Evolutionary conservation across 2,113 vertebrate genomes (phyloP).

Genomic region (Paracanthobrama guichenoti): DNA sequence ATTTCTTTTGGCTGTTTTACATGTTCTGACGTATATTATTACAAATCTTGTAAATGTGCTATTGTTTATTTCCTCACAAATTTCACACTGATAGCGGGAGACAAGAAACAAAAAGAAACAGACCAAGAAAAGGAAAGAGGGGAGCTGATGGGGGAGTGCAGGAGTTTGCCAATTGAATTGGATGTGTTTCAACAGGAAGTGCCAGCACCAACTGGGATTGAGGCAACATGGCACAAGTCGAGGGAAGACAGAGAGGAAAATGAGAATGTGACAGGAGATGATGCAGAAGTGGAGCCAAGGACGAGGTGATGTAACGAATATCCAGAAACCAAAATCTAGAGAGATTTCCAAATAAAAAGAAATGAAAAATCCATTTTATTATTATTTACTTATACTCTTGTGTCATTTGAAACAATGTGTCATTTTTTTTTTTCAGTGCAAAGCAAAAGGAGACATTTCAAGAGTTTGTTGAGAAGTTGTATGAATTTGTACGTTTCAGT

Average conservation of each 20-base stretch:
- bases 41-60: conserved; percentile 6
- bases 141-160: background rate
- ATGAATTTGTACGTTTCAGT: background rate
- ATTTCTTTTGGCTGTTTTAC: no score
- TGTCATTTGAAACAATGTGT: background rate
- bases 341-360: background rate
- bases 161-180: conserved; percentile 32
- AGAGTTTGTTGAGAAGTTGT: background rate
- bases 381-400: background rate
- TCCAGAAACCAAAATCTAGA: background rate
- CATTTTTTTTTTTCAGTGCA: background rate
- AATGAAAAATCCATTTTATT: background rate
- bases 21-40: background rate
- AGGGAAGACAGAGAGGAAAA: background rate
- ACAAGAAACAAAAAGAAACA: background rate
- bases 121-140: background rate
- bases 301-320: background rate
- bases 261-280: conserved; percentile 4
- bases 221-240: background rate
- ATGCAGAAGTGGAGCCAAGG: background rate
- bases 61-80: conserved; percentile 18
- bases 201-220: conserved; percentile 17
- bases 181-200: conserved; percentile 7
- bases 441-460: background rate
- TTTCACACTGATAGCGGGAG: background rate